A percentile compares a stretch with the other conserved stretches of the same genome.
phyloP scores from a whole-genome alignment of 2,888 invertebrate species.

The Lumbricus terrestris region DNA sequence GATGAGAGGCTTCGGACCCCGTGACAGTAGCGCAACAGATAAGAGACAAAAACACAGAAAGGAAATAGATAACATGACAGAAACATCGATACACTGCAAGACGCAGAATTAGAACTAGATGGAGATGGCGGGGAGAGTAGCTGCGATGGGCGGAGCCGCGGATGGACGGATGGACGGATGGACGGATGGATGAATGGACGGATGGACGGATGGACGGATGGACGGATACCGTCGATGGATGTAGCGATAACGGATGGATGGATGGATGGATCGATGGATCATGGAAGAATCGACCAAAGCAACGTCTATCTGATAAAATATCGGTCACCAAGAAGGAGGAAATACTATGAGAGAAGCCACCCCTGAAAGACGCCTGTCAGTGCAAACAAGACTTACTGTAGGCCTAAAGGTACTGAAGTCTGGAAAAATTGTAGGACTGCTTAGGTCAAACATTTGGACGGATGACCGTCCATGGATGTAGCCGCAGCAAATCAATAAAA shows the following conservation, averaged over 20 bases:
- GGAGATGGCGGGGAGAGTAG: not conserved
- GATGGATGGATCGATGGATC: not conserved
- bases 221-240: too few species aligned
- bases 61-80: not conserved
- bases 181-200: too few species aligned
- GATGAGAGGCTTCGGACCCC: not conserved
- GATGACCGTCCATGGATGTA: too few species aligned
- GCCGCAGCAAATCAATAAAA: too few species aligned
- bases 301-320: not conserved
- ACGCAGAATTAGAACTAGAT: not conserved
- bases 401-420: not conserved
- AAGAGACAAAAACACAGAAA: not conserved
- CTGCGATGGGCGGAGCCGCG: too few species aligned
- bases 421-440: not conserved
- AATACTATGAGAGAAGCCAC: not conserved
- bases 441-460: not conserved
- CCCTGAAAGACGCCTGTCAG: not conserved
- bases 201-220: too few species aligned
- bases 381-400: too few species aligned
- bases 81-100: slow-evolving; percentile 3
- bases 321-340: not conserved
- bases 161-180: too few species aligned
- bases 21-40: not conserved
- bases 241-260: not conserved
- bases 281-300: too few species aligned